Evolutionary conservation across 2,113 vertebrate species (phyloP), one percentile per base, ranked within the genome.

Genomic region (Leucopsar rothschildi): DNA sequence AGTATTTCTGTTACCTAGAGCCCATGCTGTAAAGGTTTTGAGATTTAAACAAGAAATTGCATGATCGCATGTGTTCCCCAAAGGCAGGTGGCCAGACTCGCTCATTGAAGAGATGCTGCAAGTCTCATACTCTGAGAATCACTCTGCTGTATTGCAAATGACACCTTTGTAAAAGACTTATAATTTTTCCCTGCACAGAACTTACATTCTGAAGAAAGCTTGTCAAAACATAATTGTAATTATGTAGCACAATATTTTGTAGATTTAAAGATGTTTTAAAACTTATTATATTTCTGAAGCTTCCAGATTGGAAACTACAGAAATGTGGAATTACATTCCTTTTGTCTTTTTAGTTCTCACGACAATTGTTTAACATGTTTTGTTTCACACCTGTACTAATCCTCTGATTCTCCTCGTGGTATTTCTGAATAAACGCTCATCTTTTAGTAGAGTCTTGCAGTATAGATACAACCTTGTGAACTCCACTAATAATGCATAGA

Each of bases 161-260:
- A 94, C 90, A 87, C 6, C 40, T 78, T 89, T 69, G 78, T 86
- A 35, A 90, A 78, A 88, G 73, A 92, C 76, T 77, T 90, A 66
- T 82, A 94, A 87, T 93, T 96, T 86, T 68, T 81, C 61, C 79
- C 60, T 25, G 53, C 49, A 47, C 44, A 95, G 95, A 96, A 82
- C 66, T 91, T 90, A 64, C 78, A 53, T 95, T 92, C 86, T 33
- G 87, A 93, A 95, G 92, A 77, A 85, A 92, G 75, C 88, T 93
- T 97, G 96, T 97, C 97, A 97, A 95, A 97, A 97, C 93, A 97
- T 90, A 92, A 83, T 96, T 93, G 97, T 94, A 93, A 97, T 94
- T 90, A 96, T 86, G 89, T 84, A 92, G 92, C 80, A 95, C 92
- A 96, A 91, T 97, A 94, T 97, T 97, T 97, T 93, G 95, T 92